Percentiles rank a stretch among this genome's conserved stretches.
These are phyloP conservation scores for Willowsia nigromaculata DNA, from an alignment of 2,888 invertebrate genomes.

Conservation along the genomic window DNA sequence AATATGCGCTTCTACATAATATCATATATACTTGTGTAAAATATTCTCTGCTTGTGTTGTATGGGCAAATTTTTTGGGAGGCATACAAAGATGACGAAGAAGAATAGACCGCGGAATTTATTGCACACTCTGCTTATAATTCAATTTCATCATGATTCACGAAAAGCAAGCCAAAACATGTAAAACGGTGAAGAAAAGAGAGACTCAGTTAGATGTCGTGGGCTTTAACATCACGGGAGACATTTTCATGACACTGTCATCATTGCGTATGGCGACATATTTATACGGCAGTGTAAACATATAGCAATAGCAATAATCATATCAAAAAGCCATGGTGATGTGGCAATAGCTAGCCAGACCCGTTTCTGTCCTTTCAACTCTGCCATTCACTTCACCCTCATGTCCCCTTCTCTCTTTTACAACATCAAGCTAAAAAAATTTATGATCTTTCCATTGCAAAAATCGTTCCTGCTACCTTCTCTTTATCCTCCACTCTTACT, in stretches of 20 bases:
- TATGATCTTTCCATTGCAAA: slow-evolving; percentile 55
- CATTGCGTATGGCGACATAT: background rate
- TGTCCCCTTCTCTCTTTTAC: slow-evolving; percentile 39
- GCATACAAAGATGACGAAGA: slow-evolving; percentile 55
- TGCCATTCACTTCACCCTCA: slow-evolving; percentile 6
- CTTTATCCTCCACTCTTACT: background rate
- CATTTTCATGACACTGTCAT: background rate
- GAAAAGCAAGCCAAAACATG: slow-evolving; percentile 50
- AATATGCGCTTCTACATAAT: background rate
- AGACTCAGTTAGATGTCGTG: background rate
- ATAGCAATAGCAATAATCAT: background rate
- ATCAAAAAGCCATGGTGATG: background rate
- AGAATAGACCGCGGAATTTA: slow-evolving; percentile 65
- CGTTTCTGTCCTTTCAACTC: background rate
- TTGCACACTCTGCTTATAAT: slow-evolving; percentile 66
- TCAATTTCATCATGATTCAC: slow-evolving; percentile 67
- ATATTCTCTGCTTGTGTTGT: background rate
- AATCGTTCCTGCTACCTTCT: slow-evolving; percentile 11
- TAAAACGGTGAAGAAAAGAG: slow-evolving; percentile 20
- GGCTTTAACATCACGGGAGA: background rate
- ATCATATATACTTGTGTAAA: background rate
- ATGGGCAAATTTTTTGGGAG: background rate
- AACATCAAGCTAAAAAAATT: slow-evolving; percentile 45
- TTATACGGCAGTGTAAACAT: background rate
- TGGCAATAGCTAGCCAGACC: background rate